Evolutionary conservation across 2,888 invertebrate genomes (phyloP).

Genomic region (Leptinotarsa juncta): DNA sequence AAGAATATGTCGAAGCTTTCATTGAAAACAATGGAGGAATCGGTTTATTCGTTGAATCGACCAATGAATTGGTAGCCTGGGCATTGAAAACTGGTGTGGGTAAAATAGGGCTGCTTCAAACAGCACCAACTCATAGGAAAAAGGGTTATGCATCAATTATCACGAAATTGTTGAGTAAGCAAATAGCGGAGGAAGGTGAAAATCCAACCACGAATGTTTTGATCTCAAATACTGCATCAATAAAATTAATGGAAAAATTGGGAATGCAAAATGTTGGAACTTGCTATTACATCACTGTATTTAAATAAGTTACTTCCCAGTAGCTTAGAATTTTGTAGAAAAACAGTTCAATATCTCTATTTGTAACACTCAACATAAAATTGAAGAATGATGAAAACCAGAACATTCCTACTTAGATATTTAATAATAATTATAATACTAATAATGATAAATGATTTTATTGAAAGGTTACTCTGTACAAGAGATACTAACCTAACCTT

Average conservation of each 20-base stretch:
- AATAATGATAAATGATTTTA: too few relatives aligned
- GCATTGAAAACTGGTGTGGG: constrained; percentile 59
- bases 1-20: constrained; percentile 55
- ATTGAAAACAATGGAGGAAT: constrained; percentile 60
- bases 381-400: too few relatives aligned
- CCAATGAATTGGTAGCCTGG: constrained; percentile 61
- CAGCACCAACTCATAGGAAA: constrained; percentile 57
- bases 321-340: too few relatives aligned
- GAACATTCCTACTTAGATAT: too few relatives aligned
- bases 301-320: neutral
- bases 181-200: constrained; percentile 58
- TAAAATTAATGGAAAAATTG: constrained; percentile 58
- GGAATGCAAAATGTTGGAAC: constrained; percentile 51
- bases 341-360: too few relatives aligned
- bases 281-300: constrained; percentile 30
- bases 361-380: neutral
- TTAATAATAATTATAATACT: too few relatives aligned
- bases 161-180: constrained; percentile 57
- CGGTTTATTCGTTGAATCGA: constrained; percentile 61
- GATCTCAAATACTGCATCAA: constrained; percentile 58
- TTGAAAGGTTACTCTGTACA: too few relatives aligned
- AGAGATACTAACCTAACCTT: too few relatives aligned
- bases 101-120: constrained; percentile 60
- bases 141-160: constrained; percentile 62
- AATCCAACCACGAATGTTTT: constrained; percentile 57